Base-by-base conservation (phyloP, 2,113 vertebrate genomes). In the Burhinus oedicnemus region DNA sequence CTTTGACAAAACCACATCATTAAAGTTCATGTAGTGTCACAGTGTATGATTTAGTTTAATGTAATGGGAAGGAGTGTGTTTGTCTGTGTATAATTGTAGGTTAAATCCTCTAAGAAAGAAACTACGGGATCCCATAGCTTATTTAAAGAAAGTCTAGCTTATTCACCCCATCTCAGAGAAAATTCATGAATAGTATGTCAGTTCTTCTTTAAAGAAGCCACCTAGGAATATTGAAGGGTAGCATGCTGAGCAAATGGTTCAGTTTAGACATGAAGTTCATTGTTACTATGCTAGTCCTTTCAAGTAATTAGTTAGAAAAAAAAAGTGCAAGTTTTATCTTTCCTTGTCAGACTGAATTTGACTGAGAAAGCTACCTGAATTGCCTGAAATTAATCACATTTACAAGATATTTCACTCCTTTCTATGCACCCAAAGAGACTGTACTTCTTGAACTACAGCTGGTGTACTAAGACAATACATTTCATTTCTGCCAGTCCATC, bases 21-120 rank as follows among this genome's bases (percentile, higher is more conserved):
- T 91, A 52, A 83, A 55, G 60, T 93, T 95, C 64, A 86, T 52
- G 32, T 29, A 52, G 47, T 52, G 23, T 32, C 52, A 54, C 29
- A 55, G 60, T 30, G 12, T 88, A 66, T 86, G 32, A 75, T 58
- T 87, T 70, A 61, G 26, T 55, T 91, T 54, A 83, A 17, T 83
- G 66, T 51, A 78, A 92, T 47, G 30, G 29, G 75, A 88, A 87
- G 57, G 44, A 70, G n/a, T 29, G 5, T 89, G 82, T 78, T 47
- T 84, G n/a, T 81, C 69, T 93, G 44, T 30, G 16, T 94, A 42
- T 87, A 88, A 93, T 83, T 74, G 80, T 60, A 83, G 52, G 74
- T 89, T 95, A 94, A 95, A 96, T 93, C 87, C 27, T 3, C 78
- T 88, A 90, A 92, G 62, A 96, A 91, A 95, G 49, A 75, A 91